These are phyloP conservation scores for Aphelenchoides bicaudatus DNA, from an alignment of 2,888 invertebrate species.

Conservation along the genomic window DNA sequence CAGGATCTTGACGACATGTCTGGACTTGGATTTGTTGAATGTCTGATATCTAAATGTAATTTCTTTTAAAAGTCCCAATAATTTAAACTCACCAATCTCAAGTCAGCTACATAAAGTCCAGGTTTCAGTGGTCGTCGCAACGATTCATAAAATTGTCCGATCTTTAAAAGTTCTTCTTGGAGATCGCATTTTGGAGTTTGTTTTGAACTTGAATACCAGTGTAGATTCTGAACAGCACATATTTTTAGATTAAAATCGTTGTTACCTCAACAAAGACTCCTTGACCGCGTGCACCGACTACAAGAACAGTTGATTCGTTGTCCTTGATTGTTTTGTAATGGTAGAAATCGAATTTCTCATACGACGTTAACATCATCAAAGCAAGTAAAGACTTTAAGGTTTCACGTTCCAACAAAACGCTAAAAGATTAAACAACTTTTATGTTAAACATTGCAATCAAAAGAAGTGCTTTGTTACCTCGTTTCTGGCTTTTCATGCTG, in stretches of 20 bases:
- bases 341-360: neutral
- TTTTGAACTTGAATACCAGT: neutral
- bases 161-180: neutral
- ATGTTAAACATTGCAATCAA: too few relatives aligned
- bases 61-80: too few relatives aligned
- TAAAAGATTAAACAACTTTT: too few relatives aligned
- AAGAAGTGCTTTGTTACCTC: too few relatives aligned
- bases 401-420: neutral
- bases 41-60: too few relatives aligned
- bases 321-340: neutral
- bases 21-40: slow-evolving; percentile 2
- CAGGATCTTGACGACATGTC: neutral
- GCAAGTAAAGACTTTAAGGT: neutral
- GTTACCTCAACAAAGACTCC: slow-evolving; percentile 5
- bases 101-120: slow-evolving; percentile 9
- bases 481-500: neutral
- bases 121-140: neutral
- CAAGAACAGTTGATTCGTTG: slow-evolving; percentile 4
- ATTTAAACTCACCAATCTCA: slow-evolving; percentile 5
- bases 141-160: neutral
- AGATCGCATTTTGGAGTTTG: neutral
- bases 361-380: neutral
- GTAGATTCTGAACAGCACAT: neutral
- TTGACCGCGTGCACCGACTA: neutral
- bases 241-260: too few relatives aligned